A percentile compares a stretch with the other conserved stretches of the same genome.
phyloP scores from a whole-genome alignment of 1,140 invertebrate genomes.

The Drosophila micromelanica region DNA sequence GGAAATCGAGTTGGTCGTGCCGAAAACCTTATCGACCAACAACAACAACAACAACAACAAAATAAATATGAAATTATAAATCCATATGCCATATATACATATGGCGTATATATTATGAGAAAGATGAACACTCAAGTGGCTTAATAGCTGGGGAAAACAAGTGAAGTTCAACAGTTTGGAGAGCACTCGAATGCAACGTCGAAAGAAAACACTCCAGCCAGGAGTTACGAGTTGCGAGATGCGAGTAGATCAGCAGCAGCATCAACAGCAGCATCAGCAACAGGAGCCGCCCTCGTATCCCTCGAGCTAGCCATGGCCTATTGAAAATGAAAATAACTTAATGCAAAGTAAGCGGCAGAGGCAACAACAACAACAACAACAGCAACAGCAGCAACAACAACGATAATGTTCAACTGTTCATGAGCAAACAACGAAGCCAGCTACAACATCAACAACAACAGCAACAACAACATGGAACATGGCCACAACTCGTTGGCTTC shows the following conservation, averaged over 20 bases:
- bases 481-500: constrained; percentile 78
- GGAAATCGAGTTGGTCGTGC: constrained; percentile 50
- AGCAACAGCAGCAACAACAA: constrained; percentile 17
- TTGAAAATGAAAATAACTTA: constrained; percentile 83
- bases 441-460: constrained; percentile 29
- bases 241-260: constrained; percentile 5
- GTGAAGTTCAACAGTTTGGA: constrained; percentile 82
- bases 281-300: constrained; percentile 25
- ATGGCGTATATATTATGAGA: constrained; percentile 1
- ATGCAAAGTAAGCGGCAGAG: constrained; percentile 76
- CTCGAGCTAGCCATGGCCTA: constrained; percentile 67
- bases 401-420: constrained; percentile 72
- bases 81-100: neutral
- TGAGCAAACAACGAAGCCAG: constrained; percentile 66
- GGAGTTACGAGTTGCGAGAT: neutral
- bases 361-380: constrained; percentile 13
- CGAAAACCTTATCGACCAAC: constrained; percentile 35
- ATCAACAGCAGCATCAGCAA: neutral
- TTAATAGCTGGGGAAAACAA: constrained; percentile 82
- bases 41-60: constrained; percentile 13
- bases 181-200: constrained; percentile 73
- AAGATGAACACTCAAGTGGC: constrained; percentile 66
- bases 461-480: constrained; percentile 55
- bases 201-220: constrained; percentile 53
- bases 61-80: constrained; percentile 8